Base-by-base conservation (phyloP, 1,140 invertebrate genomes). In the Parapsyche elsis region DNA sequence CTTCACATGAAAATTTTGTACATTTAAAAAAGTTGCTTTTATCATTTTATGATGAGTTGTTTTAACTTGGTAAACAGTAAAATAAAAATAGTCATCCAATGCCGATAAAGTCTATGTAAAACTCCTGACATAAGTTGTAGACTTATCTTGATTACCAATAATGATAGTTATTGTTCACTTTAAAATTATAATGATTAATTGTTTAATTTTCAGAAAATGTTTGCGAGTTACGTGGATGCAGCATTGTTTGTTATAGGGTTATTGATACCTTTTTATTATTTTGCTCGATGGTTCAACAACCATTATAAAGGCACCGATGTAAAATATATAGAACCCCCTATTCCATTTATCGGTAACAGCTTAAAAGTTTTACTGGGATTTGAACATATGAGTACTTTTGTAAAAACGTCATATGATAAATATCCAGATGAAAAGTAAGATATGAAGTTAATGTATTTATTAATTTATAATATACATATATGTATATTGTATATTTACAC, bases 281-380 rank as follows among this genome's bases (percentile, higher is more conserved):
- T 46, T 46, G 30, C 16, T 9, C 16, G 24, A 44, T 77, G 75
- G 75, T 44, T 24, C 2, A n/a, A 77, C 44, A 57, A 26, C 7
- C 26, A 64, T 77, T 77, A 57, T 26, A 77, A 64, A 77, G 26
- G 53, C 19, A 77, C 75, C 0, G 75, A 49, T 23, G 57, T 77
- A 23, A 77, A 77, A 64, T 77, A 5, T 64, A 38, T 77, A 21
- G 59, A 61, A 64, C 75, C 75, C 2, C 75, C 26, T 44, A 0
- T 77, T 19, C 53, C 59, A 30, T 64, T 77, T 10, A 5, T 77
- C 5, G 57, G 57, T 45, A 30, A 5, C 5, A 45, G 7, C 21
- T 7, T 77, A n/a, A 77, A 64, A 64, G 57, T n/a, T 4, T 49
- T 30, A 10, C 9, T 61, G 23, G 74, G 74, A 10, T 4, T 57